These are phyloP conservation scores for Oryzias sinensis DNA, from an alignment of 2,797 vertebrate species.

Conservation along the genomic window DNA sequence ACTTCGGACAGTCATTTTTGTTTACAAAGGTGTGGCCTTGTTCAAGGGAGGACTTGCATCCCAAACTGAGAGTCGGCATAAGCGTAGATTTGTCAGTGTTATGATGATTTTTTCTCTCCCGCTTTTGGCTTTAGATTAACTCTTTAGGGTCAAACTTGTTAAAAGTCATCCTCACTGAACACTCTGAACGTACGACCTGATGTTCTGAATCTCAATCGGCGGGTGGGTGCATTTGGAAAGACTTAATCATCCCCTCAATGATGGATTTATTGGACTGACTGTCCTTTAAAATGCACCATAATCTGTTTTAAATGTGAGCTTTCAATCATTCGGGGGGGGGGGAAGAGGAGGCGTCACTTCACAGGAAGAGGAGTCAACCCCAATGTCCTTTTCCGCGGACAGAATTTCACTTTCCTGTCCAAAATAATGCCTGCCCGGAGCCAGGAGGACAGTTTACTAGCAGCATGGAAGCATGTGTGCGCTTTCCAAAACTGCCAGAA, in stretches of 20 bases:
- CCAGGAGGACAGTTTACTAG: constrained; percentile 56
- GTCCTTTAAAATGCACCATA: constrained; percentile 29
- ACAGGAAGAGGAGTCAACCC: constrained; percentile 16
- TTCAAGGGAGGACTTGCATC: too few relatives aligned
- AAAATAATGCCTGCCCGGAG: constrained; percentile 30
- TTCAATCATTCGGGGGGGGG: constrained; percentile 23
- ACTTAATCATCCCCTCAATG: constrained; percentile 16
- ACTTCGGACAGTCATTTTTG: too few relatives aligned
- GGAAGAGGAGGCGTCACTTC: constrained; percentile 26
- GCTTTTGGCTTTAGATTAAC: too few relatives aligned
- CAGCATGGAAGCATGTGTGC: constrained; percentile 62
- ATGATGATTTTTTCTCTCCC: too few relatives aligned
- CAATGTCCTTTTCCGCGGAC: constrained; percentile 45
- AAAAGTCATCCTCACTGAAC: too few relatives aligned
- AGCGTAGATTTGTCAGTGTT: too few relatives aligned
- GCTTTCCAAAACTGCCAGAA: constrained; percentile 58
- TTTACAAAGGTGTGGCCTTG: too few relatives aligned
- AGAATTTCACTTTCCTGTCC: constrained; percentile 24
- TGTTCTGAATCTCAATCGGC: not conserved
- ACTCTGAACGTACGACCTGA: not conserved
- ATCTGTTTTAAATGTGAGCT: constrained; percentile 40
- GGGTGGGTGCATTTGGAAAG: too few relatives aligned
- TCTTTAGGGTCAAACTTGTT: too few relatives aligned
- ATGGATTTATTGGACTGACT: constrained; percentile 31
- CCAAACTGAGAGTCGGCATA: too few relatives aligned